A percentile compares a stretch with the other conserved stretches of the same genome.
These are phyloP conservation scores for Apamea crenata DNA, from an alignment of 2,888 invertebrate genomes.

Conservation along the genomic window DNA sequence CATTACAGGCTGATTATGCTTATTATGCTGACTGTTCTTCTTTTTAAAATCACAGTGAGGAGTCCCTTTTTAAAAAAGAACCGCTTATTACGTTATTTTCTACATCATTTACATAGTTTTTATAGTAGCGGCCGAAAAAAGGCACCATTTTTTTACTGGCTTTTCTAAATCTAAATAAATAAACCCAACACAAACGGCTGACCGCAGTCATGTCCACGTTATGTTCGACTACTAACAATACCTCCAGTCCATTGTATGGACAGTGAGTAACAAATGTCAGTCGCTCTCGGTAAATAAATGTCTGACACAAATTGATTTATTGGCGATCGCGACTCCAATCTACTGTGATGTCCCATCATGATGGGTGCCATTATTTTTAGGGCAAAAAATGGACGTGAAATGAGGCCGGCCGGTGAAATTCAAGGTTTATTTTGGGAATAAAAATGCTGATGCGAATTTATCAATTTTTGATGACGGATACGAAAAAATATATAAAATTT, in stretches of 20 bases:
- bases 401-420: slow-evolving; percentile 22
- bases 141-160: background rate
- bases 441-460: slow-evolving; percentile 13
- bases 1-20: too few relatives aligned
- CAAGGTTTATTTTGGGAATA: slow-evolving; percentile 17
- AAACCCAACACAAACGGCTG: background rate
- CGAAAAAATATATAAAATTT: background rate
- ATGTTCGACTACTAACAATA: slow-evolving; percentile 40
- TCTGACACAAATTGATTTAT: slow-evolving; percentile 80
- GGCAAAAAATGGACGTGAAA: slow-evolving; percentile 52
- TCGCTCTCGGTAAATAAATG: slow-evolving; percentile 78
- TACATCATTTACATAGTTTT: background rate
- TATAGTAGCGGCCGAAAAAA: background rate
- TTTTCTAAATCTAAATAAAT: background rate
- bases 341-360: slow-evolving; percentile 71
- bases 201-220: slow-evolving; percentile 57
- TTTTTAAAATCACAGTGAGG: background rate
- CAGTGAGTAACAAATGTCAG: slow-evolving; percentile 76
- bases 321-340: slow-evolving; percentile 71
- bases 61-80: background rate
- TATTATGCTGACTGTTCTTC: background rate
- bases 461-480: background rate
- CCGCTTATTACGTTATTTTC: background rate
- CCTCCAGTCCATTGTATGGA: slow-evolving; percentile 32
- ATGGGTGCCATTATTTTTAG: slow-evolving; percentile 68